Percentiles rank a stretch among this genome's conserved stretches.
Evolutionary conservation across 2,113 vertebrate species (phyloP).

Genomic region (Herpetotheres cachinnans): DNA sequence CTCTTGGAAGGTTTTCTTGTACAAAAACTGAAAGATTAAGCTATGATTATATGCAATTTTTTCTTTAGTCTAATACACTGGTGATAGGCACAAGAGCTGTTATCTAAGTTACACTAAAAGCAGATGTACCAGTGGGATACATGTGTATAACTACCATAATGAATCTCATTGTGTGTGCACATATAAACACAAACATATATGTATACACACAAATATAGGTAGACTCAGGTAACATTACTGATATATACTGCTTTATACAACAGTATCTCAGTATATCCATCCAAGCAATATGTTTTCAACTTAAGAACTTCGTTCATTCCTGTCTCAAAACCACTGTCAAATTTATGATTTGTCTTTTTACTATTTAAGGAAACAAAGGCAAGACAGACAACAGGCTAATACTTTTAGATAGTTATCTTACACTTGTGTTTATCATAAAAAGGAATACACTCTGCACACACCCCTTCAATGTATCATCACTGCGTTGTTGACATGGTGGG

Average conservation of each 20-base stretch:
- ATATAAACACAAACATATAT: neutral
- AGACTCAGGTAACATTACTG: neutral
- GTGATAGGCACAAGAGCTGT: neutral
- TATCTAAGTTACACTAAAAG: neutral
- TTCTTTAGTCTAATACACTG: neutral
- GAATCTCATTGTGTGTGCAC: neutral
- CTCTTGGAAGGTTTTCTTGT: neutral
- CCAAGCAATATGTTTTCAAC: neutral
- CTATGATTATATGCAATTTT: neutral
- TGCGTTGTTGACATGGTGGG: rapidly evolving
- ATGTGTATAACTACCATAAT: neutral
- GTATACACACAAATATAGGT: neutral
- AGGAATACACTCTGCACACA: rapidly evolving
- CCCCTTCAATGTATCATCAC: neutral
- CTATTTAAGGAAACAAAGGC: neutral
- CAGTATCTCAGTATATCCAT: neutral
- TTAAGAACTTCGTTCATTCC: neutral
- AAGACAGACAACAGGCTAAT: neutral
- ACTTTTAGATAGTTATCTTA: neutral
- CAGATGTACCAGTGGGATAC: neutral
- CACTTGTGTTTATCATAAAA: neutral
- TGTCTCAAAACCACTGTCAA: neutral
- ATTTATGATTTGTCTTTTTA: neutral
- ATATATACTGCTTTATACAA: neutral
- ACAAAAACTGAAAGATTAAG: neutral